Evolutionary conservation across 2,888 invertebrate genomes (phyloP), one percentile per base, ranked within the genome.

Genomic region (Calliscelio sp.): DNA sequence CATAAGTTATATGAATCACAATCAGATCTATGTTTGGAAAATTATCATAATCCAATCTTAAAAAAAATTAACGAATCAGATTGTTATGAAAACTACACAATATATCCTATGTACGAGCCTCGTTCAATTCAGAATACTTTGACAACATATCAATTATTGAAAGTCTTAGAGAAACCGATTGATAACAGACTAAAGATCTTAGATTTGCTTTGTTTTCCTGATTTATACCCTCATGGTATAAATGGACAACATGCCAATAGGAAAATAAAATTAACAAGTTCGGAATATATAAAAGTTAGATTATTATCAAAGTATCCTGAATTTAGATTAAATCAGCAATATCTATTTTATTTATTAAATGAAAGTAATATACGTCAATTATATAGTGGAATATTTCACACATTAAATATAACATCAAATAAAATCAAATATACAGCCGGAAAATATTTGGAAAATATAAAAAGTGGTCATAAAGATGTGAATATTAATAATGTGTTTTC

Each of bases 291-390:
- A 20, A 89, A 88, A 86, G 18, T 28, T 10, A 49, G 81, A 44
- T 41, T 89, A 20, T 79, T 70, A 5, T 70, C 70, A 25, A 55
- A 55, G 28, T 14, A 70, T 41, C 7, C 38, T 6, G 3, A 16
- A 57, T 90, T 88, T 80, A 59, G 89, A 65, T 75, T 86, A 28
- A 88, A 89, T 71, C 78, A 80, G 38, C 88, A 88, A 71, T 88
- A 87, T 79, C 41, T 89, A 20, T 90, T 90, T 77, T 88, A 83
- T 81, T 84, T 87, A 61, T 66, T 89, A 59, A 77, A 88, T 68
- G 79, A 89, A 61, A 75, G 79, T 20, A 89, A 87, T 70, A 81
- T 88, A 5, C 65, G 87, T 41, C 87, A 87, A 82, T 68, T 88
- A 38, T 80, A 53, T 59, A 78, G 74, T 20, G 86, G 85, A 32